Conservation (phyloP, 2,797 vertebrate species). For the Sebastes ruberrimus region DNA sequence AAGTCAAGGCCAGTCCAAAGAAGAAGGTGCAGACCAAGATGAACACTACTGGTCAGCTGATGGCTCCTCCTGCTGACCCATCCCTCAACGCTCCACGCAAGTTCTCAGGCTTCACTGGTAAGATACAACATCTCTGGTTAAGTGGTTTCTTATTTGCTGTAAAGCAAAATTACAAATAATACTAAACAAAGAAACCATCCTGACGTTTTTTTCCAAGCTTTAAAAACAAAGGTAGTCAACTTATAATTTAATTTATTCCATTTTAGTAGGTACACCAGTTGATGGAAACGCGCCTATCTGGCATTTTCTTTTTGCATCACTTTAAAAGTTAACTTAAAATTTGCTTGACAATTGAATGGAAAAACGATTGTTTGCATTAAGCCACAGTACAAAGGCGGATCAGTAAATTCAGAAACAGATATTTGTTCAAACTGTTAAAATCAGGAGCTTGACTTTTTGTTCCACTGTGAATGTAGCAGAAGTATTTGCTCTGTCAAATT, state of each 20-base stretch:
- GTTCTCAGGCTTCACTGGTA: constrained; percentile 96
- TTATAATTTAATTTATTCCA: fast-evolving
- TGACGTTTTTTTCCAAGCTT: too few relatives aligned
- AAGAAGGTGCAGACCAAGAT: constrained; percentile 94
- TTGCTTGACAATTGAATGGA: neutral
- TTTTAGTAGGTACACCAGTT: too few relatives aligned
- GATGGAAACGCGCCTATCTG: too few relatives aligned
- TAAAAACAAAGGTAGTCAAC: too few relatives aligned
- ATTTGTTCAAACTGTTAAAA: neutral
- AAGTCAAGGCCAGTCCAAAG: constrained; percentile 88
- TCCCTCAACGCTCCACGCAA: constrained; percentile 89
- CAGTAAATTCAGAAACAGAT: neutral
- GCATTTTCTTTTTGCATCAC: too few relatives aligned
- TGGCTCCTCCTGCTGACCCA: constrained; percentile 76
- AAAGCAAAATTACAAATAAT: neutral
- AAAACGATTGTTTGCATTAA: neutral
- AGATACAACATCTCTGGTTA: neutral
- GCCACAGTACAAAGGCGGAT: neutral
- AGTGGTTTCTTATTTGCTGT: neutral
- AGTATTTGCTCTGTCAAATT: neutral
- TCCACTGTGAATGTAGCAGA: neutral
- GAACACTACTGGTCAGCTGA: constrained; percentile 81
- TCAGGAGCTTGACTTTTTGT: neutral
- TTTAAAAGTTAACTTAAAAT: neutral
- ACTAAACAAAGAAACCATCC: too few relatives aligned